Percentiles rank a stretch among this genome's conserved stretches.
phyloP scores from a whole-genome alignment of 2,797 vertebrate genomes.

The Anabacerthia variegaticeps region DNA sequence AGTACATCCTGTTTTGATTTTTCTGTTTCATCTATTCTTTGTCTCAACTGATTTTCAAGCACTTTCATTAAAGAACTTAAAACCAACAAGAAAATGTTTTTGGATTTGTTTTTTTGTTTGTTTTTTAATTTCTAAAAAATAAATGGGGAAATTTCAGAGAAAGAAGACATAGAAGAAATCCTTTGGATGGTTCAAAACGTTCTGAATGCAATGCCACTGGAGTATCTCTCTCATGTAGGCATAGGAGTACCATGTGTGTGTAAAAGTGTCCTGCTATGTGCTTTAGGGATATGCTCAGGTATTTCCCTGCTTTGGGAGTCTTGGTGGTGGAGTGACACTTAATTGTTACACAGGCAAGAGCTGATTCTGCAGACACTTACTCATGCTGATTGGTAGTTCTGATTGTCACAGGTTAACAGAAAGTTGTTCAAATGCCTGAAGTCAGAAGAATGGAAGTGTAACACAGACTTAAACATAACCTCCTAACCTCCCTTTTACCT shows the following conservation, averaged over 20 bases:
- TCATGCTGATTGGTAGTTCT: neutral
- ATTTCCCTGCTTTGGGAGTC: neutral
- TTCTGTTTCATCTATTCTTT: neutral
- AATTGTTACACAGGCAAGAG: neutral
- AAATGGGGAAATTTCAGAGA: neutral
- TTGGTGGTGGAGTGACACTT: neutral
- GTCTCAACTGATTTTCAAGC: neutral
- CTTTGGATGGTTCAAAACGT: neutral
- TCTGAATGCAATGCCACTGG: neutral
- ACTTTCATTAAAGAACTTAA: neutral
- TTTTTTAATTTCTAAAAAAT: neutral
- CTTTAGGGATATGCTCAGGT: neutral
- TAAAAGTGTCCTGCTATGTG: neutral
- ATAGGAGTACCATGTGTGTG: neutral
- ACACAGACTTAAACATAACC: neutral
- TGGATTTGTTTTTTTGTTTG: too few species aligned
- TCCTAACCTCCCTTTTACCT: neutral
- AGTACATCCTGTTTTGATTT: constrained; percentile 20
- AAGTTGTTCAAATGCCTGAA: neutral
- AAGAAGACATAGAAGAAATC: neutral
- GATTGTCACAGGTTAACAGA: neutral
- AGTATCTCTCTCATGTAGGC: neutral
- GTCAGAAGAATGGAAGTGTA: neutral
- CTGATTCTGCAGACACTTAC: neutral
- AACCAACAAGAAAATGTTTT: neutral